Percentiles rank a stretch among this genome's conserved stretches.
Evolutionary conservation across 1,140 invertebrate genomes (phyloP).

Genomic region (Popillia japonica): DNA sequence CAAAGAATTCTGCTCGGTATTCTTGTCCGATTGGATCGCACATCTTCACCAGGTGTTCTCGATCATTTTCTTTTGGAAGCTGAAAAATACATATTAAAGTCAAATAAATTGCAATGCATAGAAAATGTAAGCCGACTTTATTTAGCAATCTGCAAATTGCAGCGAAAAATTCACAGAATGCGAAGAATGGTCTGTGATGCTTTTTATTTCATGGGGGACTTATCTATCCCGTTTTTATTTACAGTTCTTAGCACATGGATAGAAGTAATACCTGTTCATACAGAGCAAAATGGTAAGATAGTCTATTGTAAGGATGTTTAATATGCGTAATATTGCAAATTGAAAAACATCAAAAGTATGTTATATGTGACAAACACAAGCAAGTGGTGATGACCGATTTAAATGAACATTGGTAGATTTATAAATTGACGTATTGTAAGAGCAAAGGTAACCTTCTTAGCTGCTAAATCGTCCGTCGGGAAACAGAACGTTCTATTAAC

Average conservation of each 20-base stretch:
- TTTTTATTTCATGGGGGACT: slow-evolving; percentile 52
- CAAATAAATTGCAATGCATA: not conserved
- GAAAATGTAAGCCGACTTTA: slow-evolving; percentile 47
- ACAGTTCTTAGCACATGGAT: slow-evolving; percentile 53
- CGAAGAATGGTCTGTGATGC: slow-evolving; percentile 53
- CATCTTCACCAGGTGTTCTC: slow-evolving; percentile 43
- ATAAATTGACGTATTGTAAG: too few relatives aligned
- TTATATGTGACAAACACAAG: not conserved
- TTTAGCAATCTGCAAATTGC: slow-evolving; percentile 49
- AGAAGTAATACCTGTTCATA: slow-evolving; percentile 50
- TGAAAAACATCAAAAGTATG: not conserved
- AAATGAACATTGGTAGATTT: too few relatives aligned
- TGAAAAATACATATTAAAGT: slow-evolving; percentile 41
- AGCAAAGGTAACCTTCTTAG: too few relatives aligned
- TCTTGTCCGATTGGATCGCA: slow-evolving; percentile 45
- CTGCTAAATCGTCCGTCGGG: too few relatives aligned
- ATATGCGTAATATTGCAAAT: not conserved
- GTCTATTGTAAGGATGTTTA: not conserved
- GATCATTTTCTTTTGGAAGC: slow-evolving; percentile 42
- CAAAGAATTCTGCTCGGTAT: slow-evolving; percentile 51
- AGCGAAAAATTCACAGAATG: slow-evolving; percentile 48
- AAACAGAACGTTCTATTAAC: too few relatives aligned
- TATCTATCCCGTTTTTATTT: slow-evolving; percentile 53
- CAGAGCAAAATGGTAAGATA: slow-evolving; percentile 5
- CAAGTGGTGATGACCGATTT: too few relatives aligned